A percentile compares a stretch with the other conserved stretches of the same genome.
Conservation (phyloP, 2,113 vertebrate genomes). For the Gallinago jamesoni region DNA sequence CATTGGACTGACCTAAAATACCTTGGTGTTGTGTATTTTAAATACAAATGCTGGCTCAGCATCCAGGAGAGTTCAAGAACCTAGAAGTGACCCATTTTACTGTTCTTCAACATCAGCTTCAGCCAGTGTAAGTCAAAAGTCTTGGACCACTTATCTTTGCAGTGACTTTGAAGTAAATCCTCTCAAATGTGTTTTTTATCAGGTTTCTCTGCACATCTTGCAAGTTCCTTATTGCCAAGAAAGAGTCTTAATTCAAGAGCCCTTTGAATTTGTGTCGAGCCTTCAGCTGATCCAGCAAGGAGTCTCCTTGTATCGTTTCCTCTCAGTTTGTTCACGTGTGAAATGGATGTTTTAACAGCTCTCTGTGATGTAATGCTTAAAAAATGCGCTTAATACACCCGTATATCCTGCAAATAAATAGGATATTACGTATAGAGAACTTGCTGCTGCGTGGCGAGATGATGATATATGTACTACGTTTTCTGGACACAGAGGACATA, state of each 20-base stretch:
- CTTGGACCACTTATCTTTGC: not conserved
- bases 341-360: not conserved
- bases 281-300: not conserved
- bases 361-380: not conserved
- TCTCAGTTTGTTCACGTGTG: constrained; percentile 3
- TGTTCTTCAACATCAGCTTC: not conserved
- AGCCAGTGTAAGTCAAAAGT: not conserved
- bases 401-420: not conserved
- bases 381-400: not conserved
- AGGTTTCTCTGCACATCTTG: not conserved
- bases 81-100: not conserved
- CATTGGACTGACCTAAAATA: not conserved
- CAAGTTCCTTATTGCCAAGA: not conserved
- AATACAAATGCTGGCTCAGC: not conserved
- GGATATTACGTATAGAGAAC: not conserved
- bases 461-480: not conserved
- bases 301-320: not conserved
- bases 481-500: not conserved
- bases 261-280: not conserved
- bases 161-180: not conserved
- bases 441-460: not conserved
- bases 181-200: not conserved
- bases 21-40: not conserved
- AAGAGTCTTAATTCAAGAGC: not conserved
- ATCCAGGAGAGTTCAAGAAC: not conserved